Conservation (phyloP, 2,797 vertebrate genomes). For the Myotis vivesi region DNA sequence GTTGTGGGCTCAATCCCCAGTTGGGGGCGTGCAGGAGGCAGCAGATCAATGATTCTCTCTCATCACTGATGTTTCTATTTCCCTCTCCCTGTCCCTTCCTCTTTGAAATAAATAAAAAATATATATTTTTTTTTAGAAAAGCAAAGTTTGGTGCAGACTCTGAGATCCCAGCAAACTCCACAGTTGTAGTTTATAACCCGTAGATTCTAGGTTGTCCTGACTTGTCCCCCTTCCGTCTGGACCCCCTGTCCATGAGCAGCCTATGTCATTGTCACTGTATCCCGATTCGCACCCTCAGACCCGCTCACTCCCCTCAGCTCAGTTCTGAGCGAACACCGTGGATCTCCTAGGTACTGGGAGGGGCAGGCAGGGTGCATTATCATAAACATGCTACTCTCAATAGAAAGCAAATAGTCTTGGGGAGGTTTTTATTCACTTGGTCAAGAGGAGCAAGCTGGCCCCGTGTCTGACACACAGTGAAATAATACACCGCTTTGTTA, state of each 20-base stretch:
- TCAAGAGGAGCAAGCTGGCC: not conserved
- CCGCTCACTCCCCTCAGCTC: not conserved
- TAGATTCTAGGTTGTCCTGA: not conserved
- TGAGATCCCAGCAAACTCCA: not conserved
- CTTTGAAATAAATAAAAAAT: too few relatives aligned
- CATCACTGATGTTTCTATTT: too few relatives aligned
- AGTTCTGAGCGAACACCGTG: not conserved
- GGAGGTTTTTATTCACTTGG: not conserved
- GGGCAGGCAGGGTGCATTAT: not conserved
- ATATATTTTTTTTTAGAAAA: too few relatives aligned
- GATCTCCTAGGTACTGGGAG: not conserved
- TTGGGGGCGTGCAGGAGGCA: too few relatives aligned
- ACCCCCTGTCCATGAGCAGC: too few relatives aligned
- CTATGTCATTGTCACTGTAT: fast-evolving
- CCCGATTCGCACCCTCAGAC: not conserved
- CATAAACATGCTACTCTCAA: not conserved
- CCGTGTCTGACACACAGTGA: not conserved
- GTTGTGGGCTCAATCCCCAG: too few relatives aligned
- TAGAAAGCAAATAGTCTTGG: not conserved
- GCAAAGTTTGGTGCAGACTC: not conserved
- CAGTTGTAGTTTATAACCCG: not conserved
- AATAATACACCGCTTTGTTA: not conserved
- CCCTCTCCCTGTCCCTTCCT: too few relatives aligned
- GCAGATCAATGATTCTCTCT: too few relatives aligned
- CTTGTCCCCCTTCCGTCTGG: not conserved